Evolutionary conservation across 1,140 invertebrate genomes (phyloP).

Genomic region (Drosophila azteca): DNA sequence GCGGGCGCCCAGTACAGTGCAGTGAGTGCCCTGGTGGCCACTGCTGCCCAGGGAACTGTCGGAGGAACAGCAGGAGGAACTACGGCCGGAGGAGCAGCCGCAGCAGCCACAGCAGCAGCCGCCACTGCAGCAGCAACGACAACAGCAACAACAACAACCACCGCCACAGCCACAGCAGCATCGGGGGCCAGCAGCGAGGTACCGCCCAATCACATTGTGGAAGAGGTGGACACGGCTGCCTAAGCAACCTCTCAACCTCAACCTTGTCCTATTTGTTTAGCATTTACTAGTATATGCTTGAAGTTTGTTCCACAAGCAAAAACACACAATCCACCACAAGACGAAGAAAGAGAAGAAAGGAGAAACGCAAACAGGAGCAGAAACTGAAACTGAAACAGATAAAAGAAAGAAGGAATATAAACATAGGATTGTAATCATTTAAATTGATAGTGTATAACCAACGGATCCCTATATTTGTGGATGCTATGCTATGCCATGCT

Average conservation of each 20-base stretch:
- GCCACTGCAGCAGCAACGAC: conserved; percentile 10
- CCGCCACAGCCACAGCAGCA: conserved; percentile 36
- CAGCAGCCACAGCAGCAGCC: background rate
- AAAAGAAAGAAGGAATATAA: conserved; percentile 5
- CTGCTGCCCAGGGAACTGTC: conserved; percentile 17
- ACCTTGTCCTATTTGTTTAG: conserved; percentile 47
- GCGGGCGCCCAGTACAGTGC: conserved; percentile 45
- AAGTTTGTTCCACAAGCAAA: conserved; percentile 5
- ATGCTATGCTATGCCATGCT: background rate
- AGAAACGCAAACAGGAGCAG: conserved; percentile 5
- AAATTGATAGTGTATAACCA: conserved; percentile 27
- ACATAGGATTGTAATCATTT: conserved; percentile 38
- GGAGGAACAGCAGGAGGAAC: conserved; percentile 4
- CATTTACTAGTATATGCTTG: conserved; percentile 66
- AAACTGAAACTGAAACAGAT: conserved; percentile 4
- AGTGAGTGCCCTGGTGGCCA: conserved; percentile 54
- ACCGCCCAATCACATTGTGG: conserved; percentile 81
- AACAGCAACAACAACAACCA: conserved; percentile 10
- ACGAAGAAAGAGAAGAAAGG: conserved; percentile 17
- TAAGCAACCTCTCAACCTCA: conserved; percentile 37
- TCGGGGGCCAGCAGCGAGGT: conserved; percentile 68
- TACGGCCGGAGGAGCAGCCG: background rate
- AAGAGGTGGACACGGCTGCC: conserved; percentile 82
- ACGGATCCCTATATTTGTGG: background rate
- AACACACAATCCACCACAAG: conserved; percentile 7